Percentiles rank a stretch among this genome's conserved stretches.
These are phyloP conservation scores for Malurus elegans DNA, from an alignment of 2,113 vertebrate species.

Conservation along the genomic window DNA sequence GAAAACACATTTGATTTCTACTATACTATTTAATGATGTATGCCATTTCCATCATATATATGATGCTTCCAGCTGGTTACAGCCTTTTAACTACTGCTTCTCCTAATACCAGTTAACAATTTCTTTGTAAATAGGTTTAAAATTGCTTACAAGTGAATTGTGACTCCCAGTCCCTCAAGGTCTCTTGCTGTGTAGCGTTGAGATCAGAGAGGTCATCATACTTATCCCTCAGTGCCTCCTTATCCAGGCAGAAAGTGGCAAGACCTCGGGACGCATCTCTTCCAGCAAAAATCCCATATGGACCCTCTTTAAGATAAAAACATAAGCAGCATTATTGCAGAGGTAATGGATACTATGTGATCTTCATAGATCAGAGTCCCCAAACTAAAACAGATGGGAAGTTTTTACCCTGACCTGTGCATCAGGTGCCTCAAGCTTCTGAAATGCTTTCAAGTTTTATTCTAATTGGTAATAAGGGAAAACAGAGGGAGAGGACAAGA, in stretches of 20 bases:
- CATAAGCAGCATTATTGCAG: neutral
- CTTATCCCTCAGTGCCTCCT: constrained; percentile 88
- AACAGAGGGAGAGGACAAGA: neutral
- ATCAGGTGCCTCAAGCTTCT: neutral
- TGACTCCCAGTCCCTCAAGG: constrained; percentile 91
- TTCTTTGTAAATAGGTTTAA: neutral
- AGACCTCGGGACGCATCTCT: constrained; percentile 94
- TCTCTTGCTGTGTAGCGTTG: constrained; percentile 86
- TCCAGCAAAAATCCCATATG: constrained; percentile 95
- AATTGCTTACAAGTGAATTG: constrained; percentile 91
- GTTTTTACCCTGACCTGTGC: neutral
- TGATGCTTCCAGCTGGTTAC: neutral
- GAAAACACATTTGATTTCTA: neutral
- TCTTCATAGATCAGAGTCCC: neutral
- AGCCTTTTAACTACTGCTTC: neutral
- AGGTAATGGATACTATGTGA: neutral
- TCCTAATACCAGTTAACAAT: neutral
- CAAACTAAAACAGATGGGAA: neutral
- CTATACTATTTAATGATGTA: neutral
- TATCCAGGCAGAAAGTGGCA: constrained; percentile 94
- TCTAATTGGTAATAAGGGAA: neutral
- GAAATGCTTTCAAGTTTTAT: neutral
- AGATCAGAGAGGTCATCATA: constrained; percentile 96
- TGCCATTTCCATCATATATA: neutral
- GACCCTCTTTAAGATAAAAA: constrained; percentile 84